Base-by-base conservation (phyloP, 2,888 invertebrate genomes). In the Machimus atricapillus region DNA sequence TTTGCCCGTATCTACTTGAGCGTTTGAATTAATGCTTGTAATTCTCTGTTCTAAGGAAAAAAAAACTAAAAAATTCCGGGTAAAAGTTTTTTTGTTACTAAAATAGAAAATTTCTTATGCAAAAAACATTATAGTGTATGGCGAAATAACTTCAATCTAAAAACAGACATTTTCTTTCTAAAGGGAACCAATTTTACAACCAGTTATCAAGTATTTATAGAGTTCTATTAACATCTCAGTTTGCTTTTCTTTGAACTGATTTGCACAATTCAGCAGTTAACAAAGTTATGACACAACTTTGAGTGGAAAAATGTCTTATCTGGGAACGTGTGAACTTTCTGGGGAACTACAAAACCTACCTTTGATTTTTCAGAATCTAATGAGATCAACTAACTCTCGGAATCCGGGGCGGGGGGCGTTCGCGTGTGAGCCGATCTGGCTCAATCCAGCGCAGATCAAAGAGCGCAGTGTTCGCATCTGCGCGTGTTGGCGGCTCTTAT, bases 351-450 rank as follows among this genome's bases (percentile, higher is more conserved):
- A 78, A 43, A 78, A 78, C 37, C 46, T 4, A 9, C 16, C 43
- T n/a, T 9, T 23, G 9, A 19, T 43, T 78, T 40, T 14, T 19
- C 6, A 40, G 40, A 78, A 19, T 23, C 37, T 40, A 43, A 78
- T 78, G 78, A 40, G 78, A 78, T 78, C 78, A 78, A 78, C 78
- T 46, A 78, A 78, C 78, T 78, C 37, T 5, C 19, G 14, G 23
- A 34, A 78, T 27, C 23, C 1, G 58, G 1, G 40, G 1, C 43
- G 12, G 9, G 7, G 7, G 2, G 2, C 43, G 43, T 46, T 16
- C 16, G 19, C 78, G 78, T 78, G 78, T 78, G 78, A 78, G 37
- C 78, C 12, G 37, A 43, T 78, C 43, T 43, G 78, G 37, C 43
- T 8, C n/a, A 78, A 78, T 66, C 66, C 66, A 77, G 43, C 37